A percentile compares a stretch with the other conserved stretches of the same genome.
phyloP scores from a whole-genome alignment of 92 coral and sea anemone species.

The Siderastrea radians region DNA sequence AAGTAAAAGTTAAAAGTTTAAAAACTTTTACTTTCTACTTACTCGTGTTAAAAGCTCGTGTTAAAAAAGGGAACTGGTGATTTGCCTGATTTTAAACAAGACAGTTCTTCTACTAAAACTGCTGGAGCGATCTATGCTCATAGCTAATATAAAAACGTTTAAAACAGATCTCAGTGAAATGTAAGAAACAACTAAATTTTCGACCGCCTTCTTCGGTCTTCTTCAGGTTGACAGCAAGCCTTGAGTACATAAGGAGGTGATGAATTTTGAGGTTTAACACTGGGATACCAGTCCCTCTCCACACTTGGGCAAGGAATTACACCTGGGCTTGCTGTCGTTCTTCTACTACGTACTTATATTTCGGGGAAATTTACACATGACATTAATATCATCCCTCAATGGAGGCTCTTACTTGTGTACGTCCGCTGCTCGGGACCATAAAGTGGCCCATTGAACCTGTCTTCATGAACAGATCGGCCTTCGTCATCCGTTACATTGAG shows the following conservation, averaged over 20 bases:
- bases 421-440: background rate
- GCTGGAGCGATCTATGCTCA: too few species aligned
- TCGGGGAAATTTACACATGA: too few species aligned
- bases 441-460: background rate
- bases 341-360: too few species aligned
- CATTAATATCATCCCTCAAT: background rate
- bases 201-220: slow-evolving; percentile 16
- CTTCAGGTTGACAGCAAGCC: background rate
- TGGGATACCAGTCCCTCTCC: slow-evolving; percentile 15
- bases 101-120: too few species aligned
- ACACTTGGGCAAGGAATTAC: background rate
- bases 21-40: too few species aligned
- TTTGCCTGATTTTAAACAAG: too few species aligned
- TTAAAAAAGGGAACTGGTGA: too few species aligned
- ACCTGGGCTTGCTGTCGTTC: background rate
- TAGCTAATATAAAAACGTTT: too few species aligned
- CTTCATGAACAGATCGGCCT: background rate
- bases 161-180: background rate
- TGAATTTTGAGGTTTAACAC: slow-evolving; percentile 10
- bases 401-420: background rate
- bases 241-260: slow-evolving; percentile 16
- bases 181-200: background rate
- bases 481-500: slow-evolving; percentile 22
- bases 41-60: too few species aligned
- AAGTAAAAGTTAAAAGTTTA: too few species aligned